phyloP scores from a whole-genome alignment of 2,888 invertebrate species.

The Cerastoderma edule region DNA sequence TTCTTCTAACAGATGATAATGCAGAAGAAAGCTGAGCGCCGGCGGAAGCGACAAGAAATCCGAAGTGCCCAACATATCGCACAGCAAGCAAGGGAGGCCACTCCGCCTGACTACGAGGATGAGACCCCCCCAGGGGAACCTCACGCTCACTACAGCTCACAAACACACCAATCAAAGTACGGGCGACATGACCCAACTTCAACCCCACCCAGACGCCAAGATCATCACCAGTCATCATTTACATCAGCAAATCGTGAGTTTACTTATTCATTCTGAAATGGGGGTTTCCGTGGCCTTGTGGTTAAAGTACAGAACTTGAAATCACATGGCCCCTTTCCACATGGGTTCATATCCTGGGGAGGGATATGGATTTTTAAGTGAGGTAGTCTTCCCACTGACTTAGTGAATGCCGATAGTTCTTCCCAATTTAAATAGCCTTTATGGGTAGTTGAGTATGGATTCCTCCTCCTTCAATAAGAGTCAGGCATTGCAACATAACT shows the following conservation, averaged over 20 bases:
- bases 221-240: conserved; percentile 75
- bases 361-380: no score
- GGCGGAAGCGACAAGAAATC: conserved; percentile 76
- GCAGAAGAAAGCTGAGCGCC: conserved; percentile 81
- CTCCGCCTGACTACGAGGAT: conserved; percentile 56
- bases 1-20: conserved; percentile 78
- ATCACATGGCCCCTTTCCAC: no score
- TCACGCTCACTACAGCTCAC: conserved; percentile 49
- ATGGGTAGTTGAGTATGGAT: no score
- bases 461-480: no score
- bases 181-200: conserved; percentile 54
- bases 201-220: conserved; percentile 60
- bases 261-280: not conserved
- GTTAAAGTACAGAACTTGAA: no score
- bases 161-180: conserved; percentile 45
- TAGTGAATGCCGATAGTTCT: no score
- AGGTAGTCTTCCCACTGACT: no score
- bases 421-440: no score
- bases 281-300: no score
- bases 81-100: conserved; percentile 58
- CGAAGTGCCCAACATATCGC: conserved; percentile 64
- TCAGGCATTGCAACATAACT: no score
- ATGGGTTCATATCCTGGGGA: no score
- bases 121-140: conserved; percentile 66
- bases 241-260: conserved; percentile 56